A percentile compares a stretch with the other conserved stretches of the same genome.
Conservation (phyloP, 1,140 invertebrate species). For the Aradophagus sp. region DNA sequence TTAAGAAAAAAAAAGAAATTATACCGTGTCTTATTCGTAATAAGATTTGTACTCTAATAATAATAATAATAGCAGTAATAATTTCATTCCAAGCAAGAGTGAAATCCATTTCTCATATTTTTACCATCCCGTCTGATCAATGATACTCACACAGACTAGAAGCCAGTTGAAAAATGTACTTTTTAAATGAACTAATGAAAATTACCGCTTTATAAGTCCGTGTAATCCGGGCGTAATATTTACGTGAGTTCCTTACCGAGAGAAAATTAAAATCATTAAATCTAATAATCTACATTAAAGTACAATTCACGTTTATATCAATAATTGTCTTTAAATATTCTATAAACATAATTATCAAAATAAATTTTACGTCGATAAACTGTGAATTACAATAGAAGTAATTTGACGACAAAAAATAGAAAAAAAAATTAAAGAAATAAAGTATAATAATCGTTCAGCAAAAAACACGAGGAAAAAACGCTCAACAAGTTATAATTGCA, state of each 20-base stretch:
- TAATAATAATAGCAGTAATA: slow-evolving; percentile 22
- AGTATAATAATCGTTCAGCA: no score
- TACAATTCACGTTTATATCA: slow-evolving; percentile 9
- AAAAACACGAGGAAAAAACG: slow-evolving; percentile 3
- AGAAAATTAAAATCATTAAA: slow-evolving; percentile 28
- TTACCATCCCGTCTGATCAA: slow-evolving; percentile 30
- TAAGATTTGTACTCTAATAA: no score
- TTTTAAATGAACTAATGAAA: slow-evolving; percentile 28
- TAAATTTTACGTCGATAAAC: no score
- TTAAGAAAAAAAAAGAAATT: no score
- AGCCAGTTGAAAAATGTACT: slow-evolving; percentile 42
- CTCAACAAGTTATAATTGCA: slow-evolving; percentile 4
- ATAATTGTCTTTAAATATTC: slow-evolving; percentile 12
- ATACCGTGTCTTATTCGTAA: no score
- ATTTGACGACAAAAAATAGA: no score
- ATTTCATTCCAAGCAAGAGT: slow-evolving; percentile 27
- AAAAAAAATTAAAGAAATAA: no score
- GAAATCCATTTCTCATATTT: slow-evolving; percentile 43
- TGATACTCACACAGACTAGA: slow-evolving; percentile 30
- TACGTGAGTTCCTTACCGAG: slow-evolving; percentile 30
- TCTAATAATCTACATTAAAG: slow-evolving; percentile 6
- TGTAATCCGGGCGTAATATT: slow-evolving; percentile 32
- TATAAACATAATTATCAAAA: not conserved
- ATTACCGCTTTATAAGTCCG: slow-evolving; percentile 29
- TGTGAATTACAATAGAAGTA: no score